A percentile compares a stretch with the other conserved stretches of the same genome.
Conservation (phyloP, 2,888 invertebrate genomes). For the Dascillus cervinus region DNA sequence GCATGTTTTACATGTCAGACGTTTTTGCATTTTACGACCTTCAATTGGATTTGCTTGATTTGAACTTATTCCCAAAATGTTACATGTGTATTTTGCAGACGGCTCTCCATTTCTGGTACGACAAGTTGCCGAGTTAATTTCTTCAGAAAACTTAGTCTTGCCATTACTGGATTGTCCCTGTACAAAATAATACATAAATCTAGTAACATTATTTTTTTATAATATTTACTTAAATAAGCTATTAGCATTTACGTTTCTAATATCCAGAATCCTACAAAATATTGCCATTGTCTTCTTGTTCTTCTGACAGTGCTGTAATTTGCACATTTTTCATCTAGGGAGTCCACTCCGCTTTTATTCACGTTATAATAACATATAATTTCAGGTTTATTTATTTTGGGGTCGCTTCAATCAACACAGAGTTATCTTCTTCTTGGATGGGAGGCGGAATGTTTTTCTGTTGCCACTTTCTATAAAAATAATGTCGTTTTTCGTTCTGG, state of each 20-base stretch:
- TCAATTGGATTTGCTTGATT: not conserved
- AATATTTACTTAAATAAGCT: too few relatives aligned
- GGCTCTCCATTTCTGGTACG: constrained; percentile 4
- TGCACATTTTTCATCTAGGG: constrained; percentile 6
- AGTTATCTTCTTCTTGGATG: too few relatives aligned
- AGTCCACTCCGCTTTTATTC: constrained; percentile 21
- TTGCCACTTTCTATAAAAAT: too few relatives aligned
- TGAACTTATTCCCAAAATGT: constrained; percentile 1
- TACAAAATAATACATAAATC: too few relatives aligned
- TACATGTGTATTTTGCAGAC: not conserved
- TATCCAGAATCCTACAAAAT: constrained; percentile 6
- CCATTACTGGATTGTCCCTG: not conserved
- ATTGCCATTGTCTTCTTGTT: constrained; percentile 3
- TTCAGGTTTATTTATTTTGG: constrained; percentile 15
- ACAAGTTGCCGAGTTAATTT: constrained; percentile 1
- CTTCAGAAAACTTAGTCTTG: constrained; percentile 2
- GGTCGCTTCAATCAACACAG: too few relatives aligned
- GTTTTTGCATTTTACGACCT: constrained; percentile 1
- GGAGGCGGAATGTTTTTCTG: too few relatives aligned
- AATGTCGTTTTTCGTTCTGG: too few relatives aligned
- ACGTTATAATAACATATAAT: constrained; percentile 20
- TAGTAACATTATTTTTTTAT: too few relatives aligned
- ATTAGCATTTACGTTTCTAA: constrained; percentile 5
- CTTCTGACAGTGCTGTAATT: constrained; percentile 1
- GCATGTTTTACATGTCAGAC: constrained; percentile 1